Percentiles rank a stretch among this genome's conserved stretches.
These are phyloP conservation scores for Drosophila percnosoma DNA, from an alignment of 2,888 invertebrate genomes.

Conservation along the genomic window DNA sequence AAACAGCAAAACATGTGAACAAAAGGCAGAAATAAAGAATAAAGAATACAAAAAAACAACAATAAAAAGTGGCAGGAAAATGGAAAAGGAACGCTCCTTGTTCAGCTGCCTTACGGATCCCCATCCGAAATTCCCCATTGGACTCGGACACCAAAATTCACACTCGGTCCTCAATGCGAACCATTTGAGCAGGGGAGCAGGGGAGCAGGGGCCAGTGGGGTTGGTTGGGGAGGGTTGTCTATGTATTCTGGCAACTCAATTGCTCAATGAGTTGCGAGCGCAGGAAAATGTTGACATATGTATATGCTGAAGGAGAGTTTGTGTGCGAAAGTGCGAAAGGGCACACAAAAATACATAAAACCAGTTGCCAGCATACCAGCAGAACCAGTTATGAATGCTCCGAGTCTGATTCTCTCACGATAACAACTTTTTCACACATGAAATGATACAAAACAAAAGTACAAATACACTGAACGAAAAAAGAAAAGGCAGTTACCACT, in stretches of 20 bases:
- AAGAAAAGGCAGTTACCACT: background rate
- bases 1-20: constrained; percentile 37
- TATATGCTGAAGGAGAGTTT: constrained; percentile 37
- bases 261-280: constrained; percentile 68
- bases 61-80: background rate
- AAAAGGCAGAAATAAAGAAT: constrained; percentile 39
- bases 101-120: constrained; percentile 37
- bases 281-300: constrained; percentile 59
- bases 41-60: constrained; percentile 4
- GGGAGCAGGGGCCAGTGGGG: background rate
- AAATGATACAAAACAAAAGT: background rate
- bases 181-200: background rate
- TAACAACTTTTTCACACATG: constrained; percentile 7
- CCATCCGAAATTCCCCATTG: constrained; percentile 31
- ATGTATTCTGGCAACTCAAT: constrained; percentile 49
- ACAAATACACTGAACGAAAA: constrained; percentile 5
- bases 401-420: constrained; percentile 21
- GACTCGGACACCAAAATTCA: constrained; percentile 27
- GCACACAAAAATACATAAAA: constrained; percentile 20
- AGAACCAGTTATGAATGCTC: constrained; percentile 31
- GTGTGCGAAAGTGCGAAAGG: background rate
- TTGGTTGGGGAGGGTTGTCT: background rate
- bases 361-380: background rate
- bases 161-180: background rate
- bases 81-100: constrained; percentile 9